Evolutionary conservation across 2,797 vertebrate species (phyloP).

Genomic region (Schizopygopsis malacanthus): DNA sequence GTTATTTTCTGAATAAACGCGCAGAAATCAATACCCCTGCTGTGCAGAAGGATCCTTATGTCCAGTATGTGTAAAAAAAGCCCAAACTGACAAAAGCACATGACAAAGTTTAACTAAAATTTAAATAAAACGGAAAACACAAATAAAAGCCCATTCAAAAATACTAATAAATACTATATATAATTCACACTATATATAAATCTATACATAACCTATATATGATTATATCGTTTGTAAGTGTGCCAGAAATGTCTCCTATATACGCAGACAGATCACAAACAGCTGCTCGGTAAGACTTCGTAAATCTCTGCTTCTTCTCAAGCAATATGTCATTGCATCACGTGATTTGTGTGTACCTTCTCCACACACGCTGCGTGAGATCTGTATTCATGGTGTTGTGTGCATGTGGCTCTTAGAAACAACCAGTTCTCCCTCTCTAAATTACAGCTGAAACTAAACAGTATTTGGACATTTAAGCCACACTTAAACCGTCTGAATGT

Average conservation of each 20-base stretch:
- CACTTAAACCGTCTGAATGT: not conserved
- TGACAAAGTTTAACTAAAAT: not conserved
- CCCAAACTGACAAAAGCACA: too few relatives aligned
- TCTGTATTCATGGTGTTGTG: not conserved
- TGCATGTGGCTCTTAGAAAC: not conserved
- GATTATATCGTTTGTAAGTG: not conserved
- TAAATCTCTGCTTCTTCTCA: slow-evolving; percentile 9
- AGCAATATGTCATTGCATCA: not conserved
- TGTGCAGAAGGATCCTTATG: too few relatives aligned
- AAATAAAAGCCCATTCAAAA: not conserved
- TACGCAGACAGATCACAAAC: slow-evolving; percentile 1
- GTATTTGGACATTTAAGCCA: not conserved
- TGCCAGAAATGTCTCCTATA: not conserved
- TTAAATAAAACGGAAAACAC: not conserved
- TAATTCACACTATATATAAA: not conserved
- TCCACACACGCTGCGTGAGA: not conserved
- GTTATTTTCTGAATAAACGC: not conserved
- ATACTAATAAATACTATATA: not conserved
- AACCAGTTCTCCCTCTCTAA: not conserved
- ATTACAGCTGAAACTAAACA: not conserved
- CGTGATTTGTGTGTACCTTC: not conserved
- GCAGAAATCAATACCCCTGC: not conserved
- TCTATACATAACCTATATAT: not conserved
- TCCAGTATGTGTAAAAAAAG: too few relatives aligned
- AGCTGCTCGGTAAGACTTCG: slow-evolving; percentile 1